Evolutionary conservation across 2,797 vertebrate genomes (phyloP).

Genomic region (Protosalanx chinensis): DNA sequence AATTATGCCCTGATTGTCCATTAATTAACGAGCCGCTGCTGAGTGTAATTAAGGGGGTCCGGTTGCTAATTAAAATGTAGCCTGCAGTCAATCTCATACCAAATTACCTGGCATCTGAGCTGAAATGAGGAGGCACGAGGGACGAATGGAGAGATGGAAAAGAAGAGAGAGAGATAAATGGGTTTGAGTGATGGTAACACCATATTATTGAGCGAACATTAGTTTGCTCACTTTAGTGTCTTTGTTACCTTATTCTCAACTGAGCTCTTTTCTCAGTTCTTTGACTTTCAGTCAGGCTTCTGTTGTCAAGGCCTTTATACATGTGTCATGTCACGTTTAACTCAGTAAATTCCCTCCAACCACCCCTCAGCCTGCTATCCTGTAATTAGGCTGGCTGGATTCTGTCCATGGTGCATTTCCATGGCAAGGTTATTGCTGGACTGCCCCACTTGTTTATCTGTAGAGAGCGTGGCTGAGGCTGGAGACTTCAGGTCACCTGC

Average conservation of each 20-base stretch:
- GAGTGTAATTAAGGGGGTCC: constrained; percentile 76
- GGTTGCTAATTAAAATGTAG: constrained; percentile 79
- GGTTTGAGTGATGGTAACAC: no score
- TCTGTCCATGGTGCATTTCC: constrained; percentile 53
- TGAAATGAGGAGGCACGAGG: constrained; percentile 34
- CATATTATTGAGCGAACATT: no score
- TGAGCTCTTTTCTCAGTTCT: not conserved
- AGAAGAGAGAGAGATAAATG: constrained; percentile 13
- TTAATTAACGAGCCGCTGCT: constrained; percentile 72
- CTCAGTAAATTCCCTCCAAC: not conserved
- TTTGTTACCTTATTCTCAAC: not conserved
- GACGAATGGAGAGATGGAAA: constrained; percentile 33
- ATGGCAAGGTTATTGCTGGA: constrained; percentile 62
- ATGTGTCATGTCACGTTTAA: not conserved
- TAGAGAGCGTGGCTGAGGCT: constrained; percentile 10
- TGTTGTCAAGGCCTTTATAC: no score
- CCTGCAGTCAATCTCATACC: constrained; percentile 69
- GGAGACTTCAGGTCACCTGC: constrained; percentile 27
- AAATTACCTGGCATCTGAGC: constrained; percentile 69
- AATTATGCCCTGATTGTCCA: constrained; percentile 73
- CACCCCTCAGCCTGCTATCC: constrained; percentile 36
- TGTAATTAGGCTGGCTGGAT: constrained; percentile 57
- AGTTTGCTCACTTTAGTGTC: not conserved
- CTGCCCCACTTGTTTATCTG: constrained; percentile 24
- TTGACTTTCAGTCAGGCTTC: not conserved